Conservation (phyloP, 2,888 invertebrate species). For the Helobdella robusta region DNA sequence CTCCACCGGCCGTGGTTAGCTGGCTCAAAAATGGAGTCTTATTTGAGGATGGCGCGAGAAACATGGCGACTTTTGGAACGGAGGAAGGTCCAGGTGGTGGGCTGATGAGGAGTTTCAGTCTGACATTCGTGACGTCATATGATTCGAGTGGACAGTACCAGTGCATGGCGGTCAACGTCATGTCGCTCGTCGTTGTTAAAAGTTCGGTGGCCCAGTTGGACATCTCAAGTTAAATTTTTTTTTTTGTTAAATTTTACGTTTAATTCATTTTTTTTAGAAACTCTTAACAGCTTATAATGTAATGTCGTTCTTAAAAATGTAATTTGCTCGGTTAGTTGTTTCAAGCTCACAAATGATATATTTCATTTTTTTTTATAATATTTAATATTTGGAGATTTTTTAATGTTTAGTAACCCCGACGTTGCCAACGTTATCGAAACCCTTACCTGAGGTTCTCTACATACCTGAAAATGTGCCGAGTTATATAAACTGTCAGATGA, state of each 20-base stretch:
- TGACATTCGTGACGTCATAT: constrained; percentile 20
- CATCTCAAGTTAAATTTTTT: constrained; percentile 35
- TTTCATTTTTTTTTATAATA: too few species aligned
- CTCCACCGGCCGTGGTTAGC: constrained; percentile 36
- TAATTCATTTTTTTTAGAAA: too few species aligned
- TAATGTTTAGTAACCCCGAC: background rate
- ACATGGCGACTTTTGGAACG: constrained; percentile 36
- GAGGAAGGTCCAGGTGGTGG: constrained; percentile 26
- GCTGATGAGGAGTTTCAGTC: constrained; percentile 39
- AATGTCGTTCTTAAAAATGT: background rate
- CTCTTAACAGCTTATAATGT: too few species aligned
- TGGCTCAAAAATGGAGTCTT: constrained; percentile 40
- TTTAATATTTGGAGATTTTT: too few species aligned
- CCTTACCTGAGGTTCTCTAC: constrained; percentile 34
- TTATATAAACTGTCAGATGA: constrained; percentile 38
- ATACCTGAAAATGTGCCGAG: constrained; percentile 35
- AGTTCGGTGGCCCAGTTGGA: constrained; percentile 38
- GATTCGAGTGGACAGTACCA: constrained; percentile 35
- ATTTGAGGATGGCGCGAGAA: constrained; percentile 37
- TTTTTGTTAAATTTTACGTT: background rate
- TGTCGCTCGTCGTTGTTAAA: constrained; percentile 35
- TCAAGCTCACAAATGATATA: too few species aligned
- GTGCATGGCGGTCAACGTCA: constrained; percentile 40
- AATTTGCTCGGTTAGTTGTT: background rate
- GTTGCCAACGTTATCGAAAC: constrained; percentile 27